Evolutionary conservation across 1,140 invertebrate species (phyloP).

Genomic region (Formica selysi): DNA sequence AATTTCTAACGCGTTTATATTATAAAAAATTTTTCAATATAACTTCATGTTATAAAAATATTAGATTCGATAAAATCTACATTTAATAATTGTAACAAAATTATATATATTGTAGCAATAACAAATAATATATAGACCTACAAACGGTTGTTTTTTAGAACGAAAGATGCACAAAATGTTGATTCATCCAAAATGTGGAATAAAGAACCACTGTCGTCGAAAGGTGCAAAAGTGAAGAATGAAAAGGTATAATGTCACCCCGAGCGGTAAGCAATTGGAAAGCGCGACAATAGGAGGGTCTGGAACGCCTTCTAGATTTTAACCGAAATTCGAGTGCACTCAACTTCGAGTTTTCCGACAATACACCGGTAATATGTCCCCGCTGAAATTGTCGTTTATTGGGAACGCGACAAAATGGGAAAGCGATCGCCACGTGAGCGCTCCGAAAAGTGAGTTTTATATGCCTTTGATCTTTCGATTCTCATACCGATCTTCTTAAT

Average conservation of each 20-base stretch:
- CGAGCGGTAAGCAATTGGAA: constrained; percentile 76
- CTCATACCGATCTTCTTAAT: background rate
- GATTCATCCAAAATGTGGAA: background rate
- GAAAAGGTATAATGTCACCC: constrained; percentile 74
- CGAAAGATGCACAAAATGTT: constrained; percentile 16
- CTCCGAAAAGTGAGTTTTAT: constrained; percentile 61
- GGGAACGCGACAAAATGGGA: constrained; percentile 62
- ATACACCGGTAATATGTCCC: constrained; percentile 81
- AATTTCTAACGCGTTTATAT: background rate
- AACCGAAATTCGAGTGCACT: constrained; percentile 83
- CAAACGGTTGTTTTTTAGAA: background rate
- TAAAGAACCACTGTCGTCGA: constrained; percentile 72
- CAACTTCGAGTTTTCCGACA: constrained; percentile 81
- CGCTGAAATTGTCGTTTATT: constrained; percentile 83
- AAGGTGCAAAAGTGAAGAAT: constrained; percentile 70
- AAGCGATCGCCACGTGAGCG: constrained; percentile 42
- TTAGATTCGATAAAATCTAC: background rate
- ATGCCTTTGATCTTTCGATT: constrained; percentile 18
- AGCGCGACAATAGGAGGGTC: constrained; percentile 71
- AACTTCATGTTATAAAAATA: background rate
- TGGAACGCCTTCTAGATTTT: constrained; percentile 80
- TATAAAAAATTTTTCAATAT: constrained; percentile 10
- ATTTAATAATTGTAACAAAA: constrained; percentile 13
- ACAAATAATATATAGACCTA: background rate
- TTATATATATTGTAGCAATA: background rate